These are phyloP conservation scores for Mungos mungo DNA, from an alignment of 2,113 vertebrate genomes.

Conservation along the genomic window DNA sequence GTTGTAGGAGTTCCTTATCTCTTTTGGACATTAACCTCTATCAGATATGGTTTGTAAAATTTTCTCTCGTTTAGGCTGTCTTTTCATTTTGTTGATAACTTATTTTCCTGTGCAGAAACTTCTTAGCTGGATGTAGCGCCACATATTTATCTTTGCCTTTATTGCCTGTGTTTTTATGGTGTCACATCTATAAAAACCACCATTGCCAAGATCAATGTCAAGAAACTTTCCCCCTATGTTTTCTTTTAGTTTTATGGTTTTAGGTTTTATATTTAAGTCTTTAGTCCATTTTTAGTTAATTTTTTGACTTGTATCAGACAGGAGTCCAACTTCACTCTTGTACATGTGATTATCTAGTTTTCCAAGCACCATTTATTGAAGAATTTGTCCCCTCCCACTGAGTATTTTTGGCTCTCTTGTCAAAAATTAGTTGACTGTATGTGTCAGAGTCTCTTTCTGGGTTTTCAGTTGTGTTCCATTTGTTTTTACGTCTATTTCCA, in stretches of 20 bases:
- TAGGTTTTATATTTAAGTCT: neutral
- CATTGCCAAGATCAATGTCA: neutral
- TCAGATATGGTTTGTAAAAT: neutral
- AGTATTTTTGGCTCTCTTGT: neutral
- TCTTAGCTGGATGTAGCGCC: neutral
- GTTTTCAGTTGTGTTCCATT: neutral
- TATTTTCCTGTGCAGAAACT: neutral
- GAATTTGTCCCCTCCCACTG: neutral
- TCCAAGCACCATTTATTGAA: neutral
- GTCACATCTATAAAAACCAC: neutral
- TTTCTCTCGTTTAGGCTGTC: neutral
- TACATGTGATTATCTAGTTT: neutral
- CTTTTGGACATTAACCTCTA: neutral
- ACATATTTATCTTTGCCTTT: neutral
- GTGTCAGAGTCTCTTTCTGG: neutral
- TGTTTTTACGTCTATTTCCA: neutral
- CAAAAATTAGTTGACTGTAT: neutral
- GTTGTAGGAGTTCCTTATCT: neutral
- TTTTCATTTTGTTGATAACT: neutral
- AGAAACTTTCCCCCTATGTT: neutral
- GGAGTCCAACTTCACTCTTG: neutral
- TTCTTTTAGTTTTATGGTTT: neutral
- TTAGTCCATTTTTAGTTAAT: neutral
- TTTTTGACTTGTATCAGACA: neutral
- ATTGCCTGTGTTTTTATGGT: neutral